These are phyloP conservation scores for Marronus borbonicus DNA, from an alignment of 2,888 invertebrate genomes.

Conservation along the genomic window DNA sequence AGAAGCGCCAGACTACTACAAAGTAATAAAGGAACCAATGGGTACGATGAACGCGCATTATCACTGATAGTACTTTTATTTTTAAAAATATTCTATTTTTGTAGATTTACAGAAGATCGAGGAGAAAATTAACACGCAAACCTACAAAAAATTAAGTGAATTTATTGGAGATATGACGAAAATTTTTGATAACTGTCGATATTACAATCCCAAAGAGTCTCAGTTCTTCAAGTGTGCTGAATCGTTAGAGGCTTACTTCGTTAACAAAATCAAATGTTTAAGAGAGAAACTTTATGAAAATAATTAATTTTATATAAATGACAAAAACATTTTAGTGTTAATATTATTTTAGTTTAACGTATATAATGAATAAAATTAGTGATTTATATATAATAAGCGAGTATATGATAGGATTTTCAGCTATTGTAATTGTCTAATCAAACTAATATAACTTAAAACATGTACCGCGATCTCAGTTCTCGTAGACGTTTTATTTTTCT, in stretches of 20 bases:
- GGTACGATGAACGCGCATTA: constrained; percentile 75
- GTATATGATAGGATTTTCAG: constrained; percentile 35
- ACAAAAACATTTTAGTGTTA: constrained; percentile 43
- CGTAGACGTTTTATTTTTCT: constrained; percentile 13
- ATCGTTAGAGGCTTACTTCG: constrained; percentile 94
- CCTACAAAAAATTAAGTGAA: constrained; percentile 91
- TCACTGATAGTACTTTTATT: not conserved
- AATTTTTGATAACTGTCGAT: constrained; percentile 99
- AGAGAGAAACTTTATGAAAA: constrained; percentile 86
- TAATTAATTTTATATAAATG: constrained; percentile 58
- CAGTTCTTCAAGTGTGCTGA: constrained; percentile 98
- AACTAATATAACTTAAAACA: constrained; percentile 19
- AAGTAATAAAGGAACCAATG: constrained; percentile 96
- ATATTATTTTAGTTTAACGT: constrained; percentile 44
- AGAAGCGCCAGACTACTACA: constrained; percentile 97
- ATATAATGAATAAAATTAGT: constrained; percentile 44
- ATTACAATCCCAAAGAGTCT: constrained; percentile 96
- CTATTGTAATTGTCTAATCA: constrained; percentile 35
- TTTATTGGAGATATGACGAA: constrained; percentile 98
- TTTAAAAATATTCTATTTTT: not conserved
- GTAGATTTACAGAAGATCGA: constrained; percentile 95
- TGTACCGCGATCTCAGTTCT: constrained; percentile 39
- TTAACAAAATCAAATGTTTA: constrained; percentile 91
- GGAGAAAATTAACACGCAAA: constrained; percentile 85
- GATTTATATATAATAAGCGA: constrained; percentile 36